phyloP scores from a whole-genome alignment of 2,888 invertebrate genomes.

The Notocelia uddmanniana region DNA sequence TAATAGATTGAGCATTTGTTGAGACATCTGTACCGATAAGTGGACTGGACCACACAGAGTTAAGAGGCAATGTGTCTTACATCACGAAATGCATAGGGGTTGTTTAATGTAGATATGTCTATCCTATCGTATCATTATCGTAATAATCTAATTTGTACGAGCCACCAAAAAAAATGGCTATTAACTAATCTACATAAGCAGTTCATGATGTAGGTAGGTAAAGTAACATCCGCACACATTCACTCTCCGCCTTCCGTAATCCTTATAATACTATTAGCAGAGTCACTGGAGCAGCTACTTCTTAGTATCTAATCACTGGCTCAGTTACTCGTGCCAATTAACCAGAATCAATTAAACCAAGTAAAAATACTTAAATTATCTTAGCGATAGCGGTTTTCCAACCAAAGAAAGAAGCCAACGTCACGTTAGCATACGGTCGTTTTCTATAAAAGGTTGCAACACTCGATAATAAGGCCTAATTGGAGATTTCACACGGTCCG shows the following conservation, averaged over 20 bases:
- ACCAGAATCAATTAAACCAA: constrained; percentile 39
- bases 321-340: constrained; percentile 44
- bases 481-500: constrained; percentile 68
- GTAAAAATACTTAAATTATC: constrained; percentile 41
- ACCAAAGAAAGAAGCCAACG: constrained; percentile 36
- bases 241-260: constrained; percentile 41
- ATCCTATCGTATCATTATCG: neutral
- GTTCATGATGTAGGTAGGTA: neutral
- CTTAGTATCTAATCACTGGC: constrained; percentile 41
- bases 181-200: neutral
- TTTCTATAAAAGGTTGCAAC: constrained; percentile 54
- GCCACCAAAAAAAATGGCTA: neutral
- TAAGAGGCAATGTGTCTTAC: constrained; percentile 9
- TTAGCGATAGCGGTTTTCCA: constrained; percentile 35
- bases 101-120: constrained; percentile 1
- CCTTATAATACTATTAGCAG: constrained; percentile 39
- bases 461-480: constrained; percentile 62
- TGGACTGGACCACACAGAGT: constrained; percentile 25
- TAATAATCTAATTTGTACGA: constrained; percentile 6
- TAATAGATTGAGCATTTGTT: constrained; percentile 35
- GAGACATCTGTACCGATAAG: constrained; percentile 31
- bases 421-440: constrained; percentile 33
- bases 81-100: constrained; percentile 5
- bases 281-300: constrained; percentile 42
- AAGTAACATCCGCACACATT: constrained; percentile 24